Evolutionary conservation across 2,113 vertebrate species (phyloP), one percentile per base, ranked within the genome.

Genomic region (Phylloscopus whistleri): DNA sequence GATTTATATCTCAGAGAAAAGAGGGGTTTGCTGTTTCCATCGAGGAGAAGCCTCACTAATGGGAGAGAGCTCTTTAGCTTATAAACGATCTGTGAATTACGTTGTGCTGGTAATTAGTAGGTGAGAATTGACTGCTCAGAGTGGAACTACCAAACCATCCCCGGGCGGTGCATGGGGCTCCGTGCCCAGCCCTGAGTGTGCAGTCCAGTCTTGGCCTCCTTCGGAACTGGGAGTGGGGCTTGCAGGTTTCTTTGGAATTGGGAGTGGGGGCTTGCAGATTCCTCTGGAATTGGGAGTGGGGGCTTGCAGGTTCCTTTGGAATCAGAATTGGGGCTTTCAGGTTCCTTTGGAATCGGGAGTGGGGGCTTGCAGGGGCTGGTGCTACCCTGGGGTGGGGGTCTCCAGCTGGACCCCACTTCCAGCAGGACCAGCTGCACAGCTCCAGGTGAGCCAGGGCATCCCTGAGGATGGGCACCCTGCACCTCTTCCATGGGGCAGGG

Each of bases 141-240:
- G 18, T 2, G 19, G 7, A 2, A 2, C 12, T 43, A 33, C 16
- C 53, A 62, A 72, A 30, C 21, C 8, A 0, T 8, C 18, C 16
- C 19, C 0, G 0, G 37, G 7, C 15, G 33, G 22, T 4, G 4
- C 2, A 0, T 3, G 31, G 55, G 22, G 46, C 55, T 4, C 26
- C 0, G 1, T 1, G 6, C 31, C 39, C 64, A 21, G 39, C 28
- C 26, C 51, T 11, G 46, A 26, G 17, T 0, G 13, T 13, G 48
- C 52, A 10, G 31, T 44, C 49, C 87, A 37, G 43, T 8, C 28
- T 12, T 2, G 1, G 43, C 23, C 30, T 73, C 33, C 2, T 75
- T 7, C 17, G 67, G 67, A 15, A 37, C 13, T 4, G n/a, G n/a
- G 53, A 35, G 2, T 6, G 26, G 33, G 46, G 16, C 10, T 6